These are phyloP conservation scores for Coreoperca whiteheadi DNA, from an alignment of 2,113 vertebrate species.

Conservation along the genomic window DNA sequence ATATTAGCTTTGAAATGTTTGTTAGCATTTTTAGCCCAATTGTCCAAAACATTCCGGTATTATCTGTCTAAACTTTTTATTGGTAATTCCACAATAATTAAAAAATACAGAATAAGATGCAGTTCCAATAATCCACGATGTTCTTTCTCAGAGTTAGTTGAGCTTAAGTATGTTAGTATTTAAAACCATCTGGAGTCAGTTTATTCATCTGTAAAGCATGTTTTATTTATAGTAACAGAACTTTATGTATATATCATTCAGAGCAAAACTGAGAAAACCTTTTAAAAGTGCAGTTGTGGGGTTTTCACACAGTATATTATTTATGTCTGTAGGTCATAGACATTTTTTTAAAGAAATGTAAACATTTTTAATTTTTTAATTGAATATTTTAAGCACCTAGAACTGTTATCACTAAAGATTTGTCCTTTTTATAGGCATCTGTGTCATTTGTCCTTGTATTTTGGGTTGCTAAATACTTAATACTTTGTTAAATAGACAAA, in stretches of 20 bases:
- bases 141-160: not conserved
- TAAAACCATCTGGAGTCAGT: conserved; percentile 7
- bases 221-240: conserved; percentile 6
- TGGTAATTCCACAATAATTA: not conserved
- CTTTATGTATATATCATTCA: not conserved
- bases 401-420: not conserved
- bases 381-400: too few species aligned
- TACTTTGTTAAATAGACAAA: not conserved
- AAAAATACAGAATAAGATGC: conserved; percentile 7
- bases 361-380: too few species aligned
- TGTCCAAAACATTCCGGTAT: not conserved
- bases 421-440: not conserved
- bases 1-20: not conserved
- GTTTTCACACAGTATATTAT: not conserved
- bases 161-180: conserved; percentile 23
- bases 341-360: too few species aligned
- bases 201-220: conserved; percentile 6
- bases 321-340: not conserved
- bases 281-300: not conserved
- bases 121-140: not conserved
- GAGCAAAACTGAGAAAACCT: not conserved
- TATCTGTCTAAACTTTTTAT: not conserved
- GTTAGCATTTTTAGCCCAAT: not conserved
- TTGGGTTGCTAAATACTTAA: not conserved
- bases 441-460: not conserved